Conservation (phyloP, 2,888 invertebrate species). For the Heliconius cydno region DNA sequence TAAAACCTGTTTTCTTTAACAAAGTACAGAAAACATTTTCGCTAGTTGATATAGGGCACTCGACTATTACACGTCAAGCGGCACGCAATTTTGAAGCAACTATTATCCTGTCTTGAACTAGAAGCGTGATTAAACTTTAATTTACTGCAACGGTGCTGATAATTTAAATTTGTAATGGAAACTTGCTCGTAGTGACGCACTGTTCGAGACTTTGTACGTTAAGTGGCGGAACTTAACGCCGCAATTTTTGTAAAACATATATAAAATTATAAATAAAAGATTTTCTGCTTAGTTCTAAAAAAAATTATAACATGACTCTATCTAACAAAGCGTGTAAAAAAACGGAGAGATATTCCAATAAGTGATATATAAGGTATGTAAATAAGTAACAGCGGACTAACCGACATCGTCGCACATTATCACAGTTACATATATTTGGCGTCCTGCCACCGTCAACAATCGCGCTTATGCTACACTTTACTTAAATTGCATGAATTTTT, state of each 20-base stretch:
- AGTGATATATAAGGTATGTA: constrained; percentile 2
- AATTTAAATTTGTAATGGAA: background rate
- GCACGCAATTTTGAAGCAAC: constrained; percentile 15
- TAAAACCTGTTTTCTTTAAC: no score
- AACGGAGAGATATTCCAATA: background rate
- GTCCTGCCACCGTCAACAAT: constrained; percentile 2
- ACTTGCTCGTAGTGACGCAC: no score
- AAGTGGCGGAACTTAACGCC: background rate
- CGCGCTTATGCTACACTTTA: background rate
- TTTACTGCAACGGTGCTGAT: background rate
- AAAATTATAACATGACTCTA: no score
- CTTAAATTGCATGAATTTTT: constrained; percentile 10
- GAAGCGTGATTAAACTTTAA: constrained; percentile 2
- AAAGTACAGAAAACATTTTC: background rate
- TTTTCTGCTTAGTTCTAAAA: background rate
- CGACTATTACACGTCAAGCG: constrained; percentile 2
- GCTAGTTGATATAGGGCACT: constrained; percentile 11
- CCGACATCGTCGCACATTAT: constrained; percentile 9
- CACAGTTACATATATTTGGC: constrained; percentile 20
- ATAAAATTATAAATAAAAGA: background rate
- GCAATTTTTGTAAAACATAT: background rate
- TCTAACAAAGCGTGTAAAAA: no score
- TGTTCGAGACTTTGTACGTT: background rate
- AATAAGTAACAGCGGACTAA: background rate
- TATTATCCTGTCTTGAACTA: constrained; percentile 15